Base-by-base conservation (phyloP, 2,888 invertebrate species). In the Meteorus cinctellus region DNA sequence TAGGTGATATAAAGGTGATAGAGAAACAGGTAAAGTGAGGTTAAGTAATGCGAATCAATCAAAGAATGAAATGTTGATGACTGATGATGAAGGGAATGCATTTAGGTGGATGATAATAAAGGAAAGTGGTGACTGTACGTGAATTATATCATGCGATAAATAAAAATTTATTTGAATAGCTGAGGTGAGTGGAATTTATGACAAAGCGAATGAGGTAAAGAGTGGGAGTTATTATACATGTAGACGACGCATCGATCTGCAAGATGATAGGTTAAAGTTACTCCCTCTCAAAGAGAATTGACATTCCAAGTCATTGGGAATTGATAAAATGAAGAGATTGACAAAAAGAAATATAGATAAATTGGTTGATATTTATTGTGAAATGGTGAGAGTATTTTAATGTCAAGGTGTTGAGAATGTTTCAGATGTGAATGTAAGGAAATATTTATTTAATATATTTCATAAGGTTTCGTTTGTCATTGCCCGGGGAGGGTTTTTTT, bases 231-330 rank as follows among this genome's bases (percentile, higher is more conserved):
- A 36, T 41, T 48, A 48, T 48, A 48, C 5, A n/a, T 41, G 45
- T 68, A 63, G 55, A 45, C 78, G 76, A 78, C 78, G 69, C 79
- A 81, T 84, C 82, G 84, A 82, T 84, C 78, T 78, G 77, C 76
- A 78, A 77, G 81, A 77, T 84, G 84, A 85, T 84, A 83, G 85
- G 83, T 84, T 86, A 85, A 84, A 85, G 84, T 85, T 81, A 67
- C 81, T 83, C 80, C 81, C 79, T 41, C 12, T 36, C 16, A 41
- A 36, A 16, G 6, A 10, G n/a, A 66, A 45, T 51, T 48, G 48
- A 41, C 24, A 36, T 41, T 41, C 36, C 55, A 55, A 70, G 19
- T 51, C 34, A 55, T 55, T 34, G 16, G 41, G 41, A 12, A 41
- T 6, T 41, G 41, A 41, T 41, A 12, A 41, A 12, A 41, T 41